A percentile compares a stretch with the other conserved stretches of the same genome.
Evolutionary conservation across 2,797 vertebrate species (phyloP).

Genomic region (Cephalopachus bancanus): DNA sequence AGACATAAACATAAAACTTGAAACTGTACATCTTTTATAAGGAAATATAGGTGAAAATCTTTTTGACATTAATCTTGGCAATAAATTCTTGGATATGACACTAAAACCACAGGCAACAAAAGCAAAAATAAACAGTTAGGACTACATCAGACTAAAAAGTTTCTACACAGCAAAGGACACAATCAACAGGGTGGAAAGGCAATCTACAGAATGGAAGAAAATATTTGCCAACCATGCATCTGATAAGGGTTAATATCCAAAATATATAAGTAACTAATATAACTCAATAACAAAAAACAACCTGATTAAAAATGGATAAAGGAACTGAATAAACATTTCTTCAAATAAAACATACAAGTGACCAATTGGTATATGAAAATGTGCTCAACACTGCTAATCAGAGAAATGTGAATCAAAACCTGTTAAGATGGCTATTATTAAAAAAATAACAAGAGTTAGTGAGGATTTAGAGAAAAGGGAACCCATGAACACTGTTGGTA

Average conservation of each 20-base stretch:
- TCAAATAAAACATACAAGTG: neutral
- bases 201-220: neutral
- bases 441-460: neutral
- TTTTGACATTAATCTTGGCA: neutral
- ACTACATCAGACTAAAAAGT: constrained; percentile 2
- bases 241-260: neutral
- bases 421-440: neutral
- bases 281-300: neutral
- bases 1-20: neutral
- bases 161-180: neutral
- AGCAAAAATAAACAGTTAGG: neutral
- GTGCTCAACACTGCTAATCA: neutral
- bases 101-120: neutral
- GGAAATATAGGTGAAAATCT: neutral
- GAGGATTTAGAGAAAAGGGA: neutral
- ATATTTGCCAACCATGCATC: neutral
- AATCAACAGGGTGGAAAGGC: neutral
- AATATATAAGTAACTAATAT: neutral
- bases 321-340: neutral
- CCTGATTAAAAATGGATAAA: neutral
- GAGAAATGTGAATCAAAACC: neutral
- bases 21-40: neutral
- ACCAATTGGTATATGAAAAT: neutral
- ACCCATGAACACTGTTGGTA: neutral
- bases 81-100: neutral